phyloP scores from a whole-genome alignment of 2,797 vertebrate species.

The Oophaga sylvatica region DNA sequence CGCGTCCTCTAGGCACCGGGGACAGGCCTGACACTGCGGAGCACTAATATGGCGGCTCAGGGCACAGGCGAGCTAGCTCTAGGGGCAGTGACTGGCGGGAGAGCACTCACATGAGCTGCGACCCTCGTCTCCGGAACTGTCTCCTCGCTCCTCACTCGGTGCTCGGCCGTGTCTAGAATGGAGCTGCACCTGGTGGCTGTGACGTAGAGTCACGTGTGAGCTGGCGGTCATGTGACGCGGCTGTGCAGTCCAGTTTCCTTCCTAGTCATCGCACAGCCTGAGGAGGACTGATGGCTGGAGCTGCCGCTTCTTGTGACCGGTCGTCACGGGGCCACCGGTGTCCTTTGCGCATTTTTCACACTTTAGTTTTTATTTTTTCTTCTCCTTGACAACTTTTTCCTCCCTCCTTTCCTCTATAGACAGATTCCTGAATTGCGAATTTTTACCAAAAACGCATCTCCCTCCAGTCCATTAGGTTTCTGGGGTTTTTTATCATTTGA shows the following conservation, averaged over 20 bases:
- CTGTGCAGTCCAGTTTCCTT: background rate
- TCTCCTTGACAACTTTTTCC: too few relatives aligned
- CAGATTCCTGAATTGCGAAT: too few relatives aligned
- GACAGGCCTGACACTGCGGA: background rate
- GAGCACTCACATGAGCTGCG: background rate
- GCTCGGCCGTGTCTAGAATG: constrained; percentile 10
- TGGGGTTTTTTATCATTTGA: too few relatives aligned
- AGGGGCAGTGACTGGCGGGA: background rate
- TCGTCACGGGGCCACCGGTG: too few relatives aligned
- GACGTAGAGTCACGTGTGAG: constrained; percentile 3
- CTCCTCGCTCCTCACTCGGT: background rate
- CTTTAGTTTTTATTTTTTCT: too few relatives aligned
- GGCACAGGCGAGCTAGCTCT: background rate
- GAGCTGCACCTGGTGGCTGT: background rate
- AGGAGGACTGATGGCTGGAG: background rate
- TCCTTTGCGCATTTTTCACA: too few relatives aligned
- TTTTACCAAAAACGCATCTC: too few relatives aligned
- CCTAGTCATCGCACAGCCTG: background rate
- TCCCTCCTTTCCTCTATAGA: too few relatives aligned
- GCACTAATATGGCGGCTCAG: background rate
- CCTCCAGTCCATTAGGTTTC: too few relatives aligned
- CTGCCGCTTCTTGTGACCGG: too few relatives aligned
- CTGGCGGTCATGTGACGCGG: background rate
- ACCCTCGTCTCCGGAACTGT: background rate
- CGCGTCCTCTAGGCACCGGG: too few relatives aligned